These are phyloP conservation scores for Cololabis saira DNA, from an alignment of 2,113 vertebrate genomes.

Conservation along the genomic window DNA sequence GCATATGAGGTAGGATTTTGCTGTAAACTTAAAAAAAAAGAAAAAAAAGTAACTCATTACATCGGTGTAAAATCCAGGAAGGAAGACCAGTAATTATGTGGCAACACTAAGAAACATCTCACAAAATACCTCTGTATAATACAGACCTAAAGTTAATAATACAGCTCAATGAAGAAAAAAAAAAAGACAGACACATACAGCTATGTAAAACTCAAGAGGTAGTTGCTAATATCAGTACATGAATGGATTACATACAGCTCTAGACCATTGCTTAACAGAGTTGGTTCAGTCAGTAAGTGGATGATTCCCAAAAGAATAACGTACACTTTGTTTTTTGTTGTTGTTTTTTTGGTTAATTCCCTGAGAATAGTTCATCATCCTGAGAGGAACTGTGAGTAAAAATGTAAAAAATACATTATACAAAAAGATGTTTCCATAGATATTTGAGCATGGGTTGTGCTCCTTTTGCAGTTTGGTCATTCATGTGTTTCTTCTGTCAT, in stretches of 20 bases:
- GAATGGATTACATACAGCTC: constrained; percentile 84
- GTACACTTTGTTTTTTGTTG: constrained; percentile 84
- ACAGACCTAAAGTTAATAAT: constrained; percentile 77
- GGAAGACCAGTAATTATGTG: constrained; percentile 73
- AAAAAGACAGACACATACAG: constrained; percentile 80
- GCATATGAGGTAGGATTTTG: constrained; percentile 96
- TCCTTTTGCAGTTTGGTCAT: constrained; percentile 71
- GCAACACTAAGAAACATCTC: constrained; percentile 76
- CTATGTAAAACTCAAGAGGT: constrained; percentile 92
- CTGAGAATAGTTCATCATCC: constrained; percentile 99
- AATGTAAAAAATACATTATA: constrained; percentile 77
- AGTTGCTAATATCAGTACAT: constrained; percentile 93
- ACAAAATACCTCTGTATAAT: constrained; percentile 81
- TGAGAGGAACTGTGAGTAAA: constrained; percentile 90
- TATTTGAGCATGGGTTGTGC: constrained; percentile 67
- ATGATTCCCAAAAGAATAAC: constrained; percentile 87
- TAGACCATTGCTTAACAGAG: constrained; percentile 78
- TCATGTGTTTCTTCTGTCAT: constrained; percentile 59
- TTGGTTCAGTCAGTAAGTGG: constrained; percentile 71
- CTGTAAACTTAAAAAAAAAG: constrained; percentile 90
- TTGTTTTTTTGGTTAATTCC: constrained; percentile 89
- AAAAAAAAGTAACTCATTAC: constrained; percentile 65
- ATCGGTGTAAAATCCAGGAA: constrained; percentile 74
- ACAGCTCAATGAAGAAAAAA: constrained; percentile 76
- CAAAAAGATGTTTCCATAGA: constrained; percentile 68